These are phyloP conservation scores for Tenthredo notha DNA, from an alignment of 2,888 invertebrate species.

Conservation along the genomic window DNA sequence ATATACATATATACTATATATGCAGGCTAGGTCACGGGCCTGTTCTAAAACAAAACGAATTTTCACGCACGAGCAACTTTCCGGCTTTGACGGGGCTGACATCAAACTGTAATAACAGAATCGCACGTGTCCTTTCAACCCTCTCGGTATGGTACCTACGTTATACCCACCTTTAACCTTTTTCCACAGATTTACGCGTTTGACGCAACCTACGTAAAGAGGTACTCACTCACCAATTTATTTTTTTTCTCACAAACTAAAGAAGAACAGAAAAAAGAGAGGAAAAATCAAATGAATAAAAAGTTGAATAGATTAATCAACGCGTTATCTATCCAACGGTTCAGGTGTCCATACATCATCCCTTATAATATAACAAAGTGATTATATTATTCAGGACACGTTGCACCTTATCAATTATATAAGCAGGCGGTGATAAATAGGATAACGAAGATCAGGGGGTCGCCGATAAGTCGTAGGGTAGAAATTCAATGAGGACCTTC, in stretches of 20 bases:
- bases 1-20: neutral
- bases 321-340: neutral
- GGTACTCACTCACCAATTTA: neutral
- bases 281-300: no score
- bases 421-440: slow-evolving; percentile 12
- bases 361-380: neutral
- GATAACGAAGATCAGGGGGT: neutral
- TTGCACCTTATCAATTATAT: slow-evolving; percentile 35
- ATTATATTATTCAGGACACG: slow-evolving; percentile 10
- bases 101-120: slow-evolving; percentile 44
- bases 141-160: neutral
- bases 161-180: neutral
- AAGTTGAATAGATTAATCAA: neutral
- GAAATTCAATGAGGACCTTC: neutral
- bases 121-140: slow-evolving; percentile 2
- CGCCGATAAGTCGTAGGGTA: slow-evolving; percentile 12
- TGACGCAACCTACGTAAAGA: neutral
- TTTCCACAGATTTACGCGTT: neutral
- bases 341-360: neutral
- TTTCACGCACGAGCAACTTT: slow-evolving; percentile 43
- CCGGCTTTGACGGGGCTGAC: slow-evolving; percentile 10
- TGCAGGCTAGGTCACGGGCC: neutral
- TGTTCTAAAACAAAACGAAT: slow-evolving; percentile 47
- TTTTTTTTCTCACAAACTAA: no score
- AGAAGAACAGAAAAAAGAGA: no score